Conservation (phyloP, 2,113 vertebrate species). For the Ginglymostoma cirratum region DNA sequence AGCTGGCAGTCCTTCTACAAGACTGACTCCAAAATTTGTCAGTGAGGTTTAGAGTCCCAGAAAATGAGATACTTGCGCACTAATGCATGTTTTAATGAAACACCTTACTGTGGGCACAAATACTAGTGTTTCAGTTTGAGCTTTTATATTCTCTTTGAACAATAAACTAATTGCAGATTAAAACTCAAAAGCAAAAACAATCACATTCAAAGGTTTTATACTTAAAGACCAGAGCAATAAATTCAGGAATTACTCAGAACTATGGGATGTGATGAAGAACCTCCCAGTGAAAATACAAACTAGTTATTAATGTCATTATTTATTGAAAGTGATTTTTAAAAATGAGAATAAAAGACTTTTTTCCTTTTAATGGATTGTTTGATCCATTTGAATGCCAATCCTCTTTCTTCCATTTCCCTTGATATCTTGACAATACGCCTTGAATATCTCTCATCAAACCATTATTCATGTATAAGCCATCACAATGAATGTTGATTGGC, state of each 20-base stretch:
- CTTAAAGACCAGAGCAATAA: neutral
- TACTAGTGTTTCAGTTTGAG: neutral
- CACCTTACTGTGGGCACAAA: neutral
- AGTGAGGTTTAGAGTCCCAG: neutral
- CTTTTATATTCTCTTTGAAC: neutral
- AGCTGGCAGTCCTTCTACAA: neutral
- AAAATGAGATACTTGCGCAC: neutral
- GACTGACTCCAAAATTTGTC: neutral
- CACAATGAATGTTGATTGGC: neutral
- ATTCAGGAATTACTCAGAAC: neutral
- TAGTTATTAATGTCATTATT: neutral
- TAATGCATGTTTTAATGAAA: neutral
- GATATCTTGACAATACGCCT: neutral
- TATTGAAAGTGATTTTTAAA: neutral
- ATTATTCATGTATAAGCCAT: neutral
- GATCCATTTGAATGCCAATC: neutral
- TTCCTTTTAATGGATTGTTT: neutral
- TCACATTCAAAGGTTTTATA: neutral
- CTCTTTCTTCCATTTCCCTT: neutral
- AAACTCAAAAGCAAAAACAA: neutral
- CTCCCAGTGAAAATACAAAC: neutral
- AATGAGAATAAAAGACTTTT: neutral
- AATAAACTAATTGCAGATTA: neutral
- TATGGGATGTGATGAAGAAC: neutral
- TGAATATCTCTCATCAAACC: neutral